Evolutionary conservation across 2,888 invertebrate species (phyloP).

Genomic region (Andrena hattorfiana): DNA sequence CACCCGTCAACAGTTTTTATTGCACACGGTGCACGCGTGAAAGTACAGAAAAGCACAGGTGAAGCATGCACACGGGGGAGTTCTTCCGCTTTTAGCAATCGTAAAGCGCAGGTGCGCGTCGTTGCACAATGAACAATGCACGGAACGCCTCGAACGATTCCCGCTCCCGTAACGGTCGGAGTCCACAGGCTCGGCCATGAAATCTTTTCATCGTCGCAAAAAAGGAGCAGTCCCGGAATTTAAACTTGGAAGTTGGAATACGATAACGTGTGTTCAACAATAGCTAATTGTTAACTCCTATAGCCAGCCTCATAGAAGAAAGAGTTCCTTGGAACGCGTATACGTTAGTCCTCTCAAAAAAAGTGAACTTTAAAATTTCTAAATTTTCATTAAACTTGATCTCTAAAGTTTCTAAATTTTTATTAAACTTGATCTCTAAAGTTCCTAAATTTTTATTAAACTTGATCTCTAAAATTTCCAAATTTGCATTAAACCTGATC

Average conservation of each 20-base stretch:
- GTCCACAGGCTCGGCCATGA: not conserved
- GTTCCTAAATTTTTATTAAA: too few species aligned
- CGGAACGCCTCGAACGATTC: conserved; percentile 44
- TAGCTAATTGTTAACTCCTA: not conserved
- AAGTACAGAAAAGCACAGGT: conserved; percentile 72
- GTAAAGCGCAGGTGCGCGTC: conserved; percentile 77
- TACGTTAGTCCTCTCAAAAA: too few species aligned
- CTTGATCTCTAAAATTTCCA: too few species aligned
- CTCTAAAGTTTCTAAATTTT: too few species aligned
- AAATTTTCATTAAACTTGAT: too few species aligned
- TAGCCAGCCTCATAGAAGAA: too few species aligned
- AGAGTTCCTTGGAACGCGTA: too few species aligned
- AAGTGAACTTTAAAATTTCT: too few species aligned
- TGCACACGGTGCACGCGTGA: conserved; percentile 30
- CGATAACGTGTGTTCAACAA: not conserved
- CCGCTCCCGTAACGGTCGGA: conserved; percentile 52
- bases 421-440: too few species aligned
- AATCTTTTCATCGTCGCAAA: conserved; percentile 1
- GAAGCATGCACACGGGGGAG: conserved; percentile 71
- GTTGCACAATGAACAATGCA: conserved; percentile 71
- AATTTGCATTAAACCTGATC: too few species aligned
- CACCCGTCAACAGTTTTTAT: conserved; percentile 46
- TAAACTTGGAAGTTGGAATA: too few species aligned
- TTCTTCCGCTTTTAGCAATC: conserved; percentile 74
- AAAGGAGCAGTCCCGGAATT: not conserved